Percentiles rank a stretch among this genome's conserved stretches.
Evolutionary conservation across 1,140 invertebrate species (phyloP).

Genomic region (Cydia amplana): DNA sequence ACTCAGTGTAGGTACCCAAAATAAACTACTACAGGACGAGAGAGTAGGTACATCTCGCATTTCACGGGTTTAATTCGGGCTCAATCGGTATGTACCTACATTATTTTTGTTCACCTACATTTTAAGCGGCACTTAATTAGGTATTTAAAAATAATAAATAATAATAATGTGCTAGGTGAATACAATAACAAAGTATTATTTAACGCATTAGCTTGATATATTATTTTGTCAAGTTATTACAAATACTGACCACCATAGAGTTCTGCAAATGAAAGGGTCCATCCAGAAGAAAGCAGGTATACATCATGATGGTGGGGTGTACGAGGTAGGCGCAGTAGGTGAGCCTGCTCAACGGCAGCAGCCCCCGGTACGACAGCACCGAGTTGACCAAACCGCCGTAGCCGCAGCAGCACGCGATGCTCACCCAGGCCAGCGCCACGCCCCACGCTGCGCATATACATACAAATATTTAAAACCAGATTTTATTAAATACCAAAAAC

Average conservation of each 20-base stretch:
- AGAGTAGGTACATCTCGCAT: no score
- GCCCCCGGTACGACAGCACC: constrained; percentile 88
- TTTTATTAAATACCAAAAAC: not conserved
- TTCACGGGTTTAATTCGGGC: no score
- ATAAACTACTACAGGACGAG: no score
- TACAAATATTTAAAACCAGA: not conserved
- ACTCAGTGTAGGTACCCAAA: no score
- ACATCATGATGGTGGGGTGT: constrained; percentile 91
- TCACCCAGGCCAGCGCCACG: constrained; percentile 88
- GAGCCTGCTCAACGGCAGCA: constrained; percentile 91
- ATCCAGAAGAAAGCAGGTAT: constrained; percentile 87
- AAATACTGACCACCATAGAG: constrained; percentile 82
- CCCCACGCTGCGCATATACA: constrained; percentile 84
- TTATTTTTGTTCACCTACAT: no score
- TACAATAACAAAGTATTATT: no score
- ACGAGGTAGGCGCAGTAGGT: constrained; percentile 95
- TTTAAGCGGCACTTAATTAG: no score
- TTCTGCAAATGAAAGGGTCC: constrained; percentile 88
- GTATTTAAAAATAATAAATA: no score
- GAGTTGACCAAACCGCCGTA: constrained; percentile 87
- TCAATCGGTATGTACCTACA: constrained; percentile 9
- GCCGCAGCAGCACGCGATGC: constrained; percentile 88
- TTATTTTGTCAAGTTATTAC: no score
- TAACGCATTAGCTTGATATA: no score
- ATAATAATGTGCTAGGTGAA: no score